Percentiles rank a stretch among this genome's conserved stretches.
These are phyloP conservation scores for Oryzias sinensis DNA, from an alignment of 2,797 vertebrate genomes.

Conservation along the genomic window DNA sequence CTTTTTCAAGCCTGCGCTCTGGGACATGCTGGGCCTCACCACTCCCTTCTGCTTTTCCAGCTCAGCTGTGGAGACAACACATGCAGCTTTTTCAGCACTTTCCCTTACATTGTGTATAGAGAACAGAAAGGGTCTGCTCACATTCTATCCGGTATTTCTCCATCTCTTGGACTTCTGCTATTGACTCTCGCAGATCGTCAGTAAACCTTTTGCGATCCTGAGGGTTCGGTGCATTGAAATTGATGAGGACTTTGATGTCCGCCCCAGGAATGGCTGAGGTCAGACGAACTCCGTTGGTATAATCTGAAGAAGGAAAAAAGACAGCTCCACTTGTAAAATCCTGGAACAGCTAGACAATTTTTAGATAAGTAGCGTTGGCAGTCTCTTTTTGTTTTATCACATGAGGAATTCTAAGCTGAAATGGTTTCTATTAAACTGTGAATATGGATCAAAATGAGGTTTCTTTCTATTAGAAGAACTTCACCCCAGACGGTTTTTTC, in stretches of 20 bases:
- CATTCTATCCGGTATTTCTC: slow-evolving; percentile 98
- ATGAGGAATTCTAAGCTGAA: too few species aligned
- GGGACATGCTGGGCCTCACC: slow-evolving; percentile 89
- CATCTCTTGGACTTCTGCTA: slow-evolving; percentile 97
- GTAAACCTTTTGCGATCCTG: slow-evolving; percentile 98
- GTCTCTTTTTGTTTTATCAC: too few species aligned
- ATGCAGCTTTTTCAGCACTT: not conserved
- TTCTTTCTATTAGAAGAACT: not conserved
- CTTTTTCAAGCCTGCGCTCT: slow-evolving; percentile 89
- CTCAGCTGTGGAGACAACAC: slow-evolving; percentile 80
- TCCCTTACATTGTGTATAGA: not conserved
- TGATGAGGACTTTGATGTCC: slow-evolving; percentile 94
- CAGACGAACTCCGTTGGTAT: slow-evolving; percentile 93
- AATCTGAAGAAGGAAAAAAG: slow-evolving; percentile 76
- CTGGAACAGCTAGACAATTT: too few species aligned
- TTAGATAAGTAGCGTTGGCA: too few species aligned
- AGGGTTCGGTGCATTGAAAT: slow-evolving; percentile 97
- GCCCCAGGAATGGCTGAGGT: slow-evolving; percentile 92
- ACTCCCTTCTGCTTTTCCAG: slow-evolving; percentile 96
- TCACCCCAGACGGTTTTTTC: not conserved
- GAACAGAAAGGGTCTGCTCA: slow-evolving; percentile 71
- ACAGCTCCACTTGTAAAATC: not conserved
- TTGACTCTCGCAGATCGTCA: slow-evolving; percentile 92
- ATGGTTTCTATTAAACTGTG: too few species aligned
- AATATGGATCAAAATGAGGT: too few species aligned